Conservation (phyloP, 2,797 vertebrate genomes). For the Setipinna tenuifilis region DNA sequence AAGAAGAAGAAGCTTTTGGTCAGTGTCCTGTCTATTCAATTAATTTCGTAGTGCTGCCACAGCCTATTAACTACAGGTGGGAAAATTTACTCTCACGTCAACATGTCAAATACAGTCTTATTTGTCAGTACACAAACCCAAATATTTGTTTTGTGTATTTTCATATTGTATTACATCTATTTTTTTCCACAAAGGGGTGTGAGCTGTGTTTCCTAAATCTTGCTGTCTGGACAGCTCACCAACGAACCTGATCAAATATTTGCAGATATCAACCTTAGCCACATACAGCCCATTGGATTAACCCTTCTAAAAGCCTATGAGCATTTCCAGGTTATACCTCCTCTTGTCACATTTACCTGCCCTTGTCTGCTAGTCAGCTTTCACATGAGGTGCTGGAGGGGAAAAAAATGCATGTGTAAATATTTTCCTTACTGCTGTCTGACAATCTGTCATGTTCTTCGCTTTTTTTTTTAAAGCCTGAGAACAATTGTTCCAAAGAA, state of each 20-base stretch:
- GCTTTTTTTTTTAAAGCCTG: conserved; percentile 16
- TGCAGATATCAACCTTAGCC: neutral
- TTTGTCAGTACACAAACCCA: neutral
- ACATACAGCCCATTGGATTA: neutral
- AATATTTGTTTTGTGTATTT: neutral
- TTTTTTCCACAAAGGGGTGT: neutral
- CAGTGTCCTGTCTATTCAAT: no score
- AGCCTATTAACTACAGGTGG: no score
- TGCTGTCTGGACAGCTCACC: neutral
- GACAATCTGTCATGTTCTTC: neutral
- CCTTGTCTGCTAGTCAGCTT: neutral
- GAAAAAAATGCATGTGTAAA: neutral
- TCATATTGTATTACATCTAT: neutral
- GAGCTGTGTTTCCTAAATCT: neutral
- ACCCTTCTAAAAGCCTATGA: neutral
- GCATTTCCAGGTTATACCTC: neutral
- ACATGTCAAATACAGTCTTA: no score
- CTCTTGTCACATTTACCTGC: neutral
- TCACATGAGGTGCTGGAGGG: neutral
- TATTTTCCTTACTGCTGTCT: neutral
- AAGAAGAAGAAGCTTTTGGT: no score
- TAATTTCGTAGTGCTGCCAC: no score
- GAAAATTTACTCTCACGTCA: no score
- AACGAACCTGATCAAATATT: neutral
- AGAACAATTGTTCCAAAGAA: conserved; percentile 36